phyloP scores from a whole-genome alignment of 1,140 invertebrate genomes.

The Camponotus floridanus region DNA sequence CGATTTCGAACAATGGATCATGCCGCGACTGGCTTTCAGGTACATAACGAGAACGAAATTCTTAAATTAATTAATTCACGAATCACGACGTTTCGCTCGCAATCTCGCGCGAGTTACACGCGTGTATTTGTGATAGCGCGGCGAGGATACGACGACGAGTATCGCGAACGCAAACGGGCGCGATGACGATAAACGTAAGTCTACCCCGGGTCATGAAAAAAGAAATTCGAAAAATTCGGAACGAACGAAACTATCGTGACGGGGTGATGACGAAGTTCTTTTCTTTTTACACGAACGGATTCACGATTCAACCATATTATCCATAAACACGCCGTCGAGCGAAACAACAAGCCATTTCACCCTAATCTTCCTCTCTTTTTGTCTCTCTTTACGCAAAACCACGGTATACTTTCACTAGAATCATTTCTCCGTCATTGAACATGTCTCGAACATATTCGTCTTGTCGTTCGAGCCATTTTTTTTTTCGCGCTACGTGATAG shows the following conservation, averaged over 20 bases:
- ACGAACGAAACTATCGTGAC: conserved; percentile 58
- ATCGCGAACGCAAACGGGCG: conserved; percentile 58
- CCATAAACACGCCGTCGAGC: conserved; percentile 64
- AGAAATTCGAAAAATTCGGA: conserved; percentile 14
- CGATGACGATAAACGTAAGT: conserved; percentile 44
- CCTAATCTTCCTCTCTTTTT: conserved; percentile 18
- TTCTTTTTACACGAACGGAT: conserved; percentile 74
- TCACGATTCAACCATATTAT: conserved; percentile 85
- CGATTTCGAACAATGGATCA: conserved; percentile 50
- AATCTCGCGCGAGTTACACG: conserved; percentile 43
- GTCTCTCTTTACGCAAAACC: too few relatives aligned
- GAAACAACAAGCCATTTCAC: conserved; percentile 32
- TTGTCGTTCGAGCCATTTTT: conserved; percentile 9
- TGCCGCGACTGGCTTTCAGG: conserved; percentile 81
- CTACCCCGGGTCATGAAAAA: conserved; percentile 21
- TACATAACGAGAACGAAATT: conserved; percentile 73
- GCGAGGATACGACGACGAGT: conserved; percentile 27
- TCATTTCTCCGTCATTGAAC: conserved; percentile 13
- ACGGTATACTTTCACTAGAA: not conserved
- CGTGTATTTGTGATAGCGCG: conserved; percentile 13
- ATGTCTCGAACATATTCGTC: conserved; percentile 16
- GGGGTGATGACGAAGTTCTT: conserved; percentile 60
- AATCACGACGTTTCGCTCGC: conserved; percentile 44
- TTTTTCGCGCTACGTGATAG: not conserved
- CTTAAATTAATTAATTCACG: conserved; percentile 68